Percentiles rank a stretch among this genome's conserved stretches.
Conservation (phyloP, 2,797 vertebrate genomes). For the Cercopithecus mitis region DNA sequence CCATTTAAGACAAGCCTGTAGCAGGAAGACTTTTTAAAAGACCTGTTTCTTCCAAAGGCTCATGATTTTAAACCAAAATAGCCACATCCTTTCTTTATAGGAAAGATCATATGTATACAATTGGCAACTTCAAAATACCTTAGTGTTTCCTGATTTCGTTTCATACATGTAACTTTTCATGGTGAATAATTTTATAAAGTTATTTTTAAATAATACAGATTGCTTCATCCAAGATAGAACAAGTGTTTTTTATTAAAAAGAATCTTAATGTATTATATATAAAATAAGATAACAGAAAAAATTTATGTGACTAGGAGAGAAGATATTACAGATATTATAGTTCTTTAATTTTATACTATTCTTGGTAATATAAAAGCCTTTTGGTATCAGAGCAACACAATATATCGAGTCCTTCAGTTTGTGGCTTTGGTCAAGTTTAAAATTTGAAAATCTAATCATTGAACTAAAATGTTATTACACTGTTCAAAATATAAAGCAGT, state of each 20-base stretch:
- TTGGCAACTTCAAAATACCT: background rate
- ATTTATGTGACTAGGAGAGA: background rate
- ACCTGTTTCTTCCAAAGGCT: background rate
- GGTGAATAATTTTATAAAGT: background rate
- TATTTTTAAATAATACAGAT: background rate
- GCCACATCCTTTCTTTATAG: background rate
- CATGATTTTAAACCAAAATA: constrained; percentile 45
- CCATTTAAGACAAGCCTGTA: background rate
- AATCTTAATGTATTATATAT: background rate
- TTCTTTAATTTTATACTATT: background rate
- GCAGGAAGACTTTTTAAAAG: background rate
- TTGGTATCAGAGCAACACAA: background rate
- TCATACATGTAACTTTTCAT: background rate
- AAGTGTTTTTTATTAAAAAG: background rate
- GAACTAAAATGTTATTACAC: background rate
- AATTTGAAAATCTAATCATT: background rate
- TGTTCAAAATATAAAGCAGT: background rate
- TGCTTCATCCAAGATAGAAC: background rate
- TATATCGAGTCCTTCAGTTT: background rate
- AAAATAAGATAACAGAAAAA: background rate
- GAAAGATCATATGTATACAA: background rate
- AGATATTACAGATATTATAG: background rate
- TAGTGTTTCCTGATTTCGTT: background rate
- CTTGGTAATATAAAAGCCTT: background rate
- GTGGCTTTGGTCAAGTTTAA: background rate